phyloP scores from a whole-genome alignment of 2,888 invertebrate species.

The Drosophila peninsularis region DNA sequence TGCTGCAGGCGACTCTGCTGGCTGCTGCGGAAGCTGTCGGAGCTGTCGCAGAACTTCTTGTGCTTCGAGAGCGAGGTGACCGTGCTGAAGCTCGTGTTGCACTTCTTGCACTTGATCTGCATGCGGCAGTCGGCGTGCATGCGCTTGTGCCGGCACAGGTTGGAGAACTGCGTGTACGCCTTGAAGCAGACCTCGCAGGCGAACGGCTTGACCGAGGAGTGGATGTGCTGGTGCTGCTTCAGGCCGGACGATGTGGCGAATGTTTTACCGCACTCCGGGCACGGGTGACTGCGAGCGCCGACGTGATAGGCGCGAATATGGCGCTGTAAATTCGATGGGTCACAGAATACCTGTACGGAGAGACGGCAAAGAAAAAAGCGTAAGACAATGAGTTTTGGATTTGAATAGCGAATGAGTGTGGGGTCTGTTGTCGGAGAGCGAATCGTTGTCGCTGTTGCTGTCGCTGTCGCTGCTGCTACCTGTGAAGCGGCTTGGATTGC shows the following conservation, averaged over 20 bases:
- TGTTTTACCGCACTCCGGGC: conserved; percentile 99
- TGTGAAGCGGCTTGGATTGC: conserved; percentile 20
- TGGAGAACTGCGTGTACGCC: conserved; percentile 99
- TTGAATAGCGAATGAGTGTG: conserved; percentile 11
- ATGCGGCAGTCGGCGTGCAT: conserved; percentile 98
- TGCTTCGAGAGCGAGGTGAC: conserved; percentile 97
- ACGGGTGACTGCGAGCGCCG: conserved; percentile 98
- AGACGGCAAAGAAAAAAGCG: conserved; percentile 80
- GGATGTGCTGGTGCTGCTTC: conserved; percentile 99
- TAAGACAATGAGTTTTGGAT: conserved; percentile 27
- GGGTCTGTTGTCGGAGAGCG: not conserved
- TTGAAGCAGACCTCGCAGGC: conserved; percentile 98
- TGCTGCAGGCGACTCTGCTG: conserved; percentile 33
- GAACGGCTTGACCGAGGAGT: conserved; percentile 99
- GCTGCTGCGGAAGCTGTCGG: conserved; percentile 81
- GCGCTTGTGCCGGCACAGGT: conserved; percentile 99
- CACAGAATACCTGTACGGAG: conserved; percentile 92
- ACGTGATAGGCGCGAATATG: conserved; percentile 98
- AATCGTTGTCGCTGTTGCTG: not conserved
- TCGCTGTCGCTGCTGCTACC: not conserved
- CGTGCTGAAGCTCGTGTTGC: conserved; percentile 96
- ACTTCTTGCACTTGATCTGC: conserved; percentile 97
- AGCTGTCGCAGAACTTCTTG: conserved; percentile 97
- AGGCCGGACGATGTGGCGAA: conserved; percentile 98
- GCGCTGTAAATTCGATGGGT: conserved; percentile 97